phyloP scores from a whole-genome alignment of 2,888 invertebrate species.

The Tromatobia lineatoria region DNA sequence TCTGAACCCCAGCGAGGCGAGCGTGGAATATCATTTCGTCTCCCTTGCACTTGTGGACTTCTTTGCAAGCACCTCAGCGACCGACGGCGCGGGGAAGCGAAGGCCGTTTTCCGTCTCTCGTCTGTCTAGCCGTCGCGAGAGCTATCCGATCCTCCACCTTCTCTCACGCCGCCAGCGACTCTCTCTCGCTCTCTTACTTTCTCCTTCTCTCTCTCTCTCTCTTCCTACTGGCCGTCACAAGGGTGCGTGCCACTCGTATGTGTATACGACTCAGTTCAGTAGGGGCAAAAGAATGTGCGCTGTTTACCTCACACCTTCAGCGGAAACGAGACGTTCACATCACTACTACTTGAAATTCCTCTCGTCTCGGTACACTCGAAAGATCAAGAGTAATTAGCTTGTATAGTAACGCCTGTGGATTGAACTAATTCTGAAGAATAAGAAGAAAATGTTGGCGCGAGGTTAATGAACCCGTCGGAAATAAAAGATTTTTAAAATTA shows the following conservation, averaged over 20 bases:
- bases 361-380: neutral
- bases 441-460: neutral
- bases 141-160: slow-evolving; percentile 67
- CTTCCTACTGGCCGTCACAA: slow-evolving; percentile 33
- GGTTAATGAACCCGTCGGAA: neutral
- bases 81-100: slow-evolving; percentile 62
- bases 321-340: neutral
- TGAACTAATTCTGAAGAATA: neutral
- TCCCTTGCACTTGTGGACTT: slow-evolving; percentile 54
- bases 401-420: neutral
- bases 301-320: slow-evolving; percentile 17
- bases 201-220: neutral
- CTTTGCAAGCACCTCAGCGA: slow-evolving; percentile 59
- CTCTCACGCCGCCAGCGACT: neutral
- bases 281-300: neutral
- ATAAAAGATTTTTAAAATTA: neutral
- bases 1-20: slow-evolving; percentile 47
- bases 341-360: neutral
- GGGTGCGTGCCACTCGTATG: slow-evolving; percentile 30
- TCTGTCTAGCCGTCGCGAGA: slow-evolving; percentile 73
- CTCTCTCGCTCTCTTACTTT: slow-evolving; percentile 28
- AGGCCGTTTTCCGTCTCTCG: slow-evolving; percentile 75
- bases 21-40: slow-evolving; percentile 24
- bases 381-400: slow-evolving; percentile 1
- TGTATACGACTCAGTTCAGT: neutral